Percentiles rank a stretch among this genome's conserved stretches.
phyloP scores from a whole-genome alignment of 2,797 vertebrate genomes.

The Mus caroli region DNA sequence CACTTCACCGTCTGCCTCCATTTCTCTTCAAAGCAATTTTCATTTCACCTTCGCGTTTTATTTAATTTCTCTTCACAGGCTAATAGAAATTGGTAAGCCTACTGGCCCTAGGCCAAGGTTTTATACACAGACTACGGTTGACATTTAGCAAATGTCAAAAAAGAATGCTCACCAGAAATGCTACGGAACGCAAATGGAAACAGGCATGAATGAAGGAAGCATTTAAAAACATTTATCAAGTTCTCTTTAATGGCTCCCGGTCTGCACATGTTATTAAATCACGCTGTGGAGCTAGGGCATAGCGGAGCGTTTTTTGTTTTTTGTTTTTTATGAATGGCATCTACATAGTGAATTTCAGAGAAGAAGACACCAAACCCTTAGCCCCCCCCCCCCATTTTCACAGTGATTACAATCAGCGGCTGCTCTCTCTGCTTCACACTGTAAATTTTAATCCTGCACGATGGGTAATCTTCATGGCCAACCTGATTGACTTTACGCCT shows the following conservation, averaged over 20 bases:
- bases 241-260: neutral
- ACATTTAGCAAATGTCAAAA: slow-evolving; percentile 57
- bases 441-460: neutral
- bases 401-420: neutral
- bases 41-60: slow-evolving; percentile 65
- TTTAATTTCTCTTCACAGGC: slow-evolving; percentile 70
- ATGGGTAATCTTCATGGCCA: neutral
- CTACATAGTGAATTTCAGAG: neutral
- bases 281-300: neutral
- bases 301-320: neutral
- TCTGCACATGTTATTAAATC: neutral
- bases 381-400: neutral
- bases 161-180: slow-evolving; percentile 41
- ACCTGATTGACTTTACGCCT: no score
- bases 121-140: neutral
- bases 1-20: neutral
- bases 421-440: neutral
- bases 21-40: slow-evolving; percentile 72
- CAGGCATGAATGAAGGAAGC: slow-evolving; percentile 10
- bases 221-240: slow-evolving; percentile 40
- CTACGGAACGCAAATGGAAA: slow-evolving; percentile 59
- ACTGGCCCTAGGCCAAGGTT: slow-evolving; percentile 36
- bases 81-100: slow-evolving; percentile 42
- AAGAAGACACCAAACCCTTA: neutral
- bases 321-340: neutral